These are phyloP conservation scores for Epinotia nisella DNA, from an alignment of 2,888 invertebrate genomes.

Conservation along the genomic window DNA sequence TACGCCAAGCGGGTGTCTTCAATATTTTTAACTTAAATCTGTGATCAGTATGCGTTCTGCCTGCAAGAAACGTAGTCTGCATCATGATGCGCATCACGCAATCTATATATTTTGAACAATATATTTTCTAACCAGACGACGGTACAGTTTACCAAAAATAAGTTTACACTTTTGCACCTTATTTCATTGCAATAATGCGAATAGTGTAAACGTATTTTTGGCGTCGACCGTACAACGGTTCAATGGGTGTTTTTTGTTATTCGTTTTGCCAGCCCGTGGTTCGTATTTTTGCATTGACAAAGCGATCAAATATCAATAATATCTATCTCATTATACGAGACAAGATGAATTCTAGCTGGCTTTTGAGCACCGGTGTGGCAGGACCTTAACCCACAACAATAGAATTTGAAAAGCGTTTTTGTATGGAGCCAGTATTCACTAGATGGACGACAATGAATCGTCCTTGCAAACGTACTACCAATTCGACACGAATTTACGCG, in stretches of 20 bases:
- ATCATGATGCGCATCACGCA: background rate
- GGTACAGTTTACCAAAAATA: too few relatives aligned
- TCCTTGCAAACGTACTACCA: conserved; percentile 32
- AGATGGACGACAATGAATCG: conserved; percentile 10
- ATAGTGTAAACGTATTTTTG: too few relatives aligned
- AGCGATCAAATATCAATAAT: too few relatives aligned
- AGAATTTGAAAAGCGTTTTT: conserved; percentile 15
- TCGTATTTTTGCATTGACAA: too few relatives aligned
- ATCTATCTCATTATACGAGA: background rate
- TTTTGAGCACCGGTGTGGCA: too few relatives aligned
- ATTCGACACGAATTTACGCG: conserved; percentile 37
- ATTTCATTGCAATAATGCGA: too few relatives aligned
- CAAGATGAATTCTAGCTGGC: background rate
- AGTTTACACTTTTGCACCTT: too few relatives aligned
- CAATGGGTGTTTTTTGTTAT: too few relatives aligned
- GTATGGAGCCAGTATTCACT: conserved; percentile 16
- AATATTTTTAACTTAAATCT: background rate
- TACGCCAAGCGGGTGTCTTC: background rate
- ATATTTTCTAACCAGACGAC: too few relatives aligned
- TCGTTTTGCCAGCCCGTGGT: too few relatives aligned
- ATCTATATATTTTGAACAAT: background rate
- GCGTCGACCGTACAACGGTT: too few relatives aligned
- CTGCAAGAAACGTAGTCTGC: background rate
- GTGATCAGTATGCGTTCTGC: background rate
- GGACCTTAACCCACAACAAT: conserved; percentile 5